Base-by-base conservation (phyloP, 1,140 invertebrate species). In the Magallana angulata region DNA sequence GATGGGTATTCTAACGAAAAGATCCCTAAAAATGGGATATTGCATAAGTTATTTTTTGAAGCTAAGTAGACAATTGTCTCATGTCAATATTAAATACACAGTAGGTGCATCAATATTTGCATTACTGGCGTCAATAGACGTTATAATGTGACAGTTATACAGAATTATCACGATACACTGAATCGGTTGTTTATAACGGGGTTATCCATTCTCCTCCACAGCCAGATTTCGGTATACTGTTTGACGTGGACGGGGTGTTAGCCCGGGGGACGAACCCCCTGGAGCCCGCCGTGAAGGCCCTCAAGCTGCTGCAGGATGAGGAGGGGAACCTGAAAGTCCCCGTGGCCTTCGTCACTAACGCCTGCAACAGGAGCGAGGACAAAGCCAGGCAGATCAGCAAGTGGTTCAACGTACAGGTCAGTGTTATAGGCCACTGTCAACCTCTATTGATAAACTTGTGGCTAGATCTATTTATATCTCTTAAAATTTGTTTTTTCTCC, bases 171-270 rank as follows among this genome's bases (percentile, higher is more conserved):
- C 24, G 24, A 24, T 24, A 4, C 36, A 48, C 36, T 48, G 36
- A 2, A 48, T 48, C 36, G 2, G 2, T 24, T 24, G 24, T 24
- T 24, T 24, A 24, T 24, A 0, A 24, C 24, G 24, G 24, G 24
- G 2, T 5, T 48, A 5, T 48, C 36, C 36, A 48, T 80, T 84
- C 76, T 58, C 82, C 62, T 84, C 80, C 16, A 18, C 86, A 91
- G 91, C 87, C 89, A 11, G 89, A 91, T 83, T 97, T 97, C 94
- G 97, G 97, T 18, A 93, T 97, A 7, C 92, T 97, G 9, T 97
- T 97, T 93, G 97, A 97, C 90, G 97, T 97, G 71, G 97, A 97
- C 90, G 97, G 97, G 16, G 97, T 97, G 0, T 95, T 97, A 90
- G 96, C 97, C 0, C 94, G 97, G 80, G 97, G 97, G 0, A 95